These are phyloP conservation scores for Mustelus asterias DNA, from an alignment of 2,113 vertebrate genomes.

Conservation along the genomic window DNA sequence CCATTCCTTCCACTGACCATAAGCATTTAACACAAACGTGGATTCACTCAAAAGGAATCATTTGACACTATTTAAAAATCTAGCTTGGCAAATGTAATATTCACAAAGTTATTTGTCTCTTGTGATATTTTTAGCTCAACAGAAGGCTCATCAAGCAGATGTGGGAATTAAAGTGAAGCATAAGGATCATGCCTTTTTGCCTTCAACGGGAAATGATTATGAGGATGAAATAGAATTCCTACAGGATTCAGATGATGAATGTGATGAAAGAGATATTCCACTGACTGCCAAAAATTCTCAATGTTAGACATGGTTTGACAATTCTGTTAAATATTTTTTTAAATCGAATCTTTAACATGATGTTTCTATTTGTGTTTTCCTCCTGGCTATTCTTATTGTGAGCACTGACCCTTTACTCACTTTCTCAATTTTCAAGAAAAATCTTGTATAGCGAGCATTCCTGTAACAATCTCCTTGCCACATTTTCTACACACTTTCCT, in stretches of 20 bases:
- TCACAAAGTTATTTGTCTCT: background rate
- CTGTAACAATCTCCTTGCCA: background rate
- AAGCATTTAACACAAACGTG: background rate
- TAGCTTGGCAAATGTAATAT: background rate
- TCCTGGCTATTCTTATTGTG: background rate
- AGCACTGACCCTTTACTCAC: background rate
- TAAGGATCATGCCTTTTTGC: background rate
- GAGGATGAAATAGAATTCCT: background rate
- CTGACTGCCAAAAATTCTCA: background rate
- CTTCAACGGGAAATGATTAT: background rate
- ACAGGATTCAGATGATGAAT: background rate
- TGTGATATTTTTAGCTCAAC: background rate
- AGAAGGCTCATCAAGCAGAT: background rate
- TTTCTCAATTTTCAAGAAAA: background rate
- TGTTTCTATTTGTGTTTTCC: background rate
- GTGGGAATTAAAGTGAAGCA: background rate
- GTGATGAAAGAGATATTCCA: background rate
- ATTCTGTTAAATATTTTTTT: background rate
- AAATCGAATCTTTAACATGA: background rate
- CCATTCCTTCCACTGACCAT: background rate
- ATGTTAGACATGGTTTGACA: background rate
- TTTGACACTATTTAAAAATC: background rate
- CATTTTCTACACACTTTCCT: background rate
- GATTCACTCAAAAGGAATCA: background rate
- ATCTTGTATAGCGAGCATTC: background rate